Evolutionary conservation across 2,888 invertebrate species (phyloP).

Genomic region (Luffia ferchaultella): DNA sequence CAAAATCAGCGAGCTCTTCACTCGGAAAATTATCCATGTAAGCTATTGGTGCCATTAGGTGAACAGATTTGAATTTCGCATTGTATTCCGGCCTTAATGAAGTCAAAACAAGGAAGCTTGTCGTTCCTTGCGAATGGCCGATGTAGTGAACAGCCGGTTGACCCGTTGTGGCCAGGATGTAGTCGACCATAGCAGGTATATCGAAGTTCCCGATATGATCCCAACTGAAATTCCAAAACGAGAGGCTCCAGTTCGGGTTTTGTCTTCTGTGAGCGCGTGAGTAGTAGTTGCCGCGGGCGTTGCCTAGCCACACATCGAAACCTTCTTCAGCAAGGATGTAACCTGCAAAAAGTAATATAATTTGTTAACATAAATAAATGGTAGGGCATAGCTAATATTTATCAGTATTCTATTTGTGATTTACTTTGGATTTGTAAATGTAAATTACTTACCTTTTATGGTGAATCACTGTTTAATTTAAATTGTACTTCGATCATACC

Average conservation of each 20-base stretch:
- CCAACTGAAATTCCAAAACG: conserved; percentile 41
- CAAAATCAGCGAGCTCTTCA: background rate
- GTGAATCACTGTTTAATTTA: background rate
- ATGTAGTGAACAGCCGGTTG: conserved; percentile 35
- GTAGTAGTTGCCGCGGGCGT: conserved; percentile 76
- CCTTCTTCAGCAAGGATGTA: conserved; percentile 67
- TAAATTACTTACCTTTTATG: too few relatives aligned
- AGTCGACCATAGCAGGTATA: conserved; percentile 31
- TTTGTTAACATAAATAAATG: too few relatives aligned
- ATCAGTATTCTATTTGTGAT: too few relatives aligned
- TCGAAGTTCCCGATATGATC: conserved; percentile 39
- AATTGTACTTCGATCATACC: background rate
- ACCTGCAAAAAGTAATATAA: conserved; percentile 18
- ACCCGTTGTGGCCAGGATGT: conserved; percentile 24
- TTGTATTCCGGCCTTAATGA: conserved; percentile 30
- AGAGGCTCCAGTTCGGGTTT: conserved; percentile 25
- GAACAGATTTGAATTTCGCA: conserved; percentile 7
- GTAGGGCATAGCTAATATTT: too few relatives aligned
- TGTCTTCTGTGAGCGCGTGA: conserved; percentile 35
- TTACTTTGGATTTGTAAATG: too few relatives aligned
- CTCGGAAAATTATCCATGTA: background rate
- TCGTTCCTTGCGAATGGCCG: conserved; percentile 46
- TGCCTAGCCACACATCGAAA: conserved; percentile 82
- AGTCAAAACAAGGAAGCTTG: conserved; percentile 33
- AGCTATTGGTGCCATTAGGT: conserved; percentile 2